A percentile compares a stretch with the other conserved stretches of the same genome.
These are phyloP conservation scores for Lithobates pipiens DNA, from an alignment of 2,797 vertebrate species.

Conservation along the genomic window DNA sequence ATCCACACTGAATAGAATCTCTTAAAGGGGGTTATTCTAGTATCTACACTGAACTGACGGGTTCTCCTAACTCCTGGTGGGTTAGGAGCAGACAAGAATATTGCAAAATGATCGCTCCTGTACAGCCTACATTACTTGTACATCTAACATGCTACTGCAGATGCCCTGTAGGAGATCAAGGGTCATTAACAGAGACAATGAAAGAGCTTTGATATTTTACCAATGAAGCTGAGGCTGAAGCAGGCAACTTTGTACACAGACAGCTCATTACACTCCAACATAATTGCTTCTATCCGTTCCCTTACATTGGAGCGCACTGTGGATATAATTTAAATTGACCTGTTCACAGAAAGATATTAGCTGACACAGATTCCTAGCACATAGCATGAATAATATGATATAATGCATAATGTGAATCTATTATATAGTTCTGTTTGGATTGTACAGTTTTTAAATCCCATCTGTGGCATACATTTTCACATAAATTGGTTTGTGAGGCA, in stretches of 20 bases:
- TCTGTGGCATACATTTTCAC: too few species aligned
- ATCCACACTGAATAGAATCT: not conserved
- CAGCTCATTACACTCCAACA: constrained; percentile 24
- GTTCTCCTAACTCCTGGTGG: too few species aligned
- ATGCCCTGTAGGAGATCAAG: constrained; percentile 16
- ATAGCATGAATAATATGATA: not conserved
- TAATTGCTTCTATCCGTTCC: not conserved
- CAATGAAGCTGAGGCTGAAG: constrained; percentile 22
- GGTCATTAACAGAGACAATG: constrained; percentile 26
- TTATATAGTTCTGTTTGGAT: not conserved
- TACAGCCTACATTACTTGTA: not conserved
- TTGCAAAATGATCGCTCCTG: not conserved
- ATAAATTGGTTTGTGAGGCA: too few species aligned
- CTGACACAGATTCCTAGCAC: not conserved
- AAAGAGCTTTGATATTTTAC: constrained; percentile 31
- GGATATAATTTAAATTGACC: not conserved
- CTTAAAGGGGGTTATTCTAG: not conserved
- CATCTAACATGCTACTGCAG: not conserved
- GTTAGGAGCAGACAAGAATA: constrained; percentile 5
- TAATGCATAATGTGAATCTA: not conserved
- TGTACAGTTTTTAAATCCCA: too few species aligned
- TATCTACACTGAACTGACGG: not conserved
- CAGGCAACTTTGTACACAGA: constrained; percentile 6
- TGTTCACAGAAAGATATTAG: not conserved
- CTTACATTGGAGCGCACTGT: not conserved